phyloP scores from a whole-genome alignment of 2,888 invertebrate genomes.

The Anoplius nigerrimus region DNA sequence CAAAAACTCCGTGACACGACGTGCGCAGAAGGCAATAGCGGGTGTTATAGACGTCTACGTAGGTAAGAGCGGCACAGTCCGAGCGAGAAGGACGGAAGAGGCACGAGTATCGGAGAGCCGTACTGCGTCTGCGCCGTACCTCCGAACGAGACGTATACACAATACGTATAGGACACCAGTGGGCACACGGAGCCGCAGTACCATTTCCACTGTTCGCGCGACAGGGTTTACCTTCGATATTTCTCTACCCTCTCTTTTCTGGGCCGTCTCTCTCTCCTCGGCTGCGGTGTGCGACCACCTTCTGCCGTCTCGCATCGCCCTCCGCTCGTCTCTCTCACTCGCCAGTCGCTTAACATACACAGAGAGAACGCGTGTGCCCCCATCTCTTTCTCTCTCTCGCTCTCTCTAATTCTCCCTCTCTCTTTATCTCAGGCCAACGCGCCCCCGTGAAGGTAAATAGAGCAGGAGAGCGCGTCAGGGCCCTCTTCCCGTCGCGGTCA shows the following conservation, averaged over 20 bases:
- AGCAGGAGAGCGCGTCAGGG: background rate
- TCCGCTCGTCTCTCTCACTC: slow-evolving; percentile 12
- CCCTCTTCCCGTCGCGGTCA: no score
- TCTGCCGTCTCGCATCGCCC: background rate
- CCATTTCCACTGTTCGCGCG: slow-evolving; percentile 56
- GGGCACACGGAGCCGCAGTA: slow-evolving; percentile 63
- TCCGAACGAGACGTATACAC: slow-evolving; percentile 15
- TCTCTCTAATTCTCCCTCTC: background rate
- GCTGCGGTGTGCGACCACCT: background rate
- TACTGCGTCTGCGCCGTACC: slow-evolving; percentile 51
- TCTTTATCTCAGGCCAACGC: background rate
- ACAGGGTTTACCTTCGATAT: slow-evolving; percentile 25
- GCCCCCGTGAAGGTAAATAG: slow-evolving; percentile 3
- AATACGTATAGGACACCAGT: slow-evolving; percentile 6
- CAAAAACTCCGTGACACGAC: no score
- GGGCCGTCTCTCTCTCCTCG: background rate
- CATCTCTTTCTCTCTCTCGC: background rate
- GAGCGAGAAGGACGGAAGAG: slow-evolving; percentile 6
- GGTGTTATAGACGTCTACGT: no score
- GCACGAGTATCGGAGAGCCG: no score
- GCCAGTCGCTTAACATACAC: background rate
- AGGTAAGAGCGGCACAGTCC: background rate
- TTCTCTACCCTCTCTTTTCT: slow-evolving; percentile 1
- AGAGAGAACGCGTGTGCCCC: background rate
- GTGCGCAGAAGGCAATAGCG: no score